A percentile compares a stretch with the other conserved stretches of the same genome.
Evolutionary conservation across 2,797 vertebrate genomes (phyloP).

Genomic region (Sphaeramia orbicularis): DNA sequence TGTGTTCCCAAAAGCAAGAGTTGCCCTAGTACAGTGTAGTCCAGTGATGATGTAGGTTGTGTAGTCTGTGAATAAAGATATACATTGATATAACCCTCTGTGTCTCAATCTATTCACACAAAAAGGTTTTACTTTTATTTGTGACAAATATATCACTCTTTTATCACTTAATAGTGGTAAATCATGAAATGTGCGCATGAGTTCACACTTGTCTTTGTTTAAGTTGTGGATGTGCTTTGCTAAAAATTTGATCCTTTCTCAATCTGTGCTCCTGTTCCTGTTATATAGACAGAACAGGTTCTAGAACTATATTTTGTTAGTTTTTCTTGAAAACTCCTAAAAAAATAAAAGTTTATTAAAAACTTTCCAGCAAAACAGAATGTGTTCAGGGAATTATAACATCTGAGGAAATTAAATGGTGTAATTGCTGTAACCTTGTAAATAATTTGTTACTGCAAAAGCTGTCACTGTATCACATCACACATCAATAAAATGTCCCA

Average conservation of each 20-base stretch:
- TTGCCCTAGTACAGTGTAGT: slow-evolving; percentile 62
- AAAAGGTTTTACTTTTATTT: slow-evolving; percentile 10
- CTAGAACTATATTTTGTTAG: too few relatives aligned
- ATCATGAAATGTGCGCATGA: too few relatives aligned
- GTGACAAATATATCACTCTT: too few relatives aligned
- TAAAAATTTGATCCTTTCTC: not conserved
- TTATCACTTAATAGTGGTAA: too few relatives aligned
- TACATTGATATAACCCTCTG: slow-evolving; percentile 43
- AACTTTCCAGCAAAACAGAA: slow-evolving; percentile 39
- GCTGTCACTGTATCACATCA: slow-evolving; percentile 46
- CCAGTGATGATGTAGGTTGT: slow-evolving; percentile 66
- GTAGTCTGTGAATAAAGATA: slow-evolving; percentile 47
- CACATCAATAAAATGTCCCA: slow-evolving; percentile 66
- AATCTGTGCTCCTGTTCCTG: not conserved
- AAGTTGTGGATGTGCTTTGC: too few relatives aligned
- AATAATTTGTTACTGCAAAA: slow-evolving; percentile 54
- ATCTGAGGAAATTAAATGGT: slow-evolving; percentile 23
- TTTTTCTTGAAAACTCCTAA: slow-evolving; percentile 25
- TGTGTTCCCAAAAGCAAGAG: slow-evolving; percentile 32
- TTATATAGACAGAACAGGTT: too few relatives aligned
- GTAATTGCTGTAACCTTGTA: slow-evolving; percentile 52
- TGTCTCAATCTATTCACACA: slow-evolving; percentile 28
- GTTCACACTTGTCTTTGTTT: too few relatives aligned
- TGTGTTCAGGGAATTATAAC: slow-evolving; percentile 16
- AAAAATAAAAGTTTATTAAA: slow-evolving; percentile 19